Percentiles rank a stretch among this genome's conserved stretches.
Evolutionary conservation across 1,140 invertebrate species (phyloP).

Genomic region (Temnothorax nylanderi): DNA sequence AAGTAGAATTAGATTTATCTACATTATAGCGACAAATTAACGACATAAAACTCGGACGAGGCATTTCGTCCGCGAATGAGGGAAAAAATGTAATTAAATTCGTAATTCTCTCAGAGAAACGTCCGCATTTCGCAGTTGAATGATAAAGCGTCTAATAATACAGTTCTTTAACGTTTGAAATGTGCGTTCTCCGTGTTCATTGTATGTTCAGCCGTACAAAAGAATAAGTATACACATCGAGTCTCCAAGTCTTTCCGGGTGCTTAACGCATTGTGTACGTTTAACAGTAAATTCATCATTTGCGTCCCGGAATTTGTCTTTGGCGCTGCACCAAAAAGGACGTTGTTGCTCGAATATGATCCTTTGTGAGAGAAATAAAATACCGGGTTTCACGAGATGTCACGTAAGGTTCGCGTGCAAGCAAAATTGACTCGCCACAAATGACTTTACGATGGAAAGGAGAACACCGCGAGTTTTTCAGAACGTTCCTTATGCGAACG

Average conservation of each 20-base stretch:
- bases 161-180: not conserved
- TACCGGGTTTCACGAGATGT: not conserved
- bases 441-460: not conserved
- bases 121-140: not conserved
- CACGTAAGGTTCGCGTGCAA: not conserved
- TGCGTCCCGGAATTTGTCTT: not conserved
- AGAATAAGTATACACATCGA: not conserved
- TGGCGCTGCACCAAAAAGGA: not conserved
- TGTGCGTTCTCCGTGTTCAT: not conserved
- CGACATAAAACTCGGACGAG: not conserved
- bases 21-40: not conserved
- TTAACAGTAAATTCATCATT: constrained; percentile 44
- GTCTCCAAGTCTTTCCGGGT: not conserved
- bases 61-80: not conserved
- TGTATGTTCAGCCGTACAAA: not conserved
- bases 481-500: not conserved
- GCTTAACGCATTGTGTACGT: not conserved
- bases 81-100: constrained; percentile 4
- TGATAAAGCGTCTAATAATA: not conserved
- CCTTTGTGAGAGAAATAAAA: not conserved
- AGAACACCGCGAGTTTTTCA: not conserved
- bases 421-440: not conserved
- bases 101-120: constrained; percentile 6
- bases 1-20: not conserved
- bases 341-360: not conserved